phyloP scores from a whole-genome alignment of 1,140 invertebrate species.

The Leptinotarsa texana region DNA sequence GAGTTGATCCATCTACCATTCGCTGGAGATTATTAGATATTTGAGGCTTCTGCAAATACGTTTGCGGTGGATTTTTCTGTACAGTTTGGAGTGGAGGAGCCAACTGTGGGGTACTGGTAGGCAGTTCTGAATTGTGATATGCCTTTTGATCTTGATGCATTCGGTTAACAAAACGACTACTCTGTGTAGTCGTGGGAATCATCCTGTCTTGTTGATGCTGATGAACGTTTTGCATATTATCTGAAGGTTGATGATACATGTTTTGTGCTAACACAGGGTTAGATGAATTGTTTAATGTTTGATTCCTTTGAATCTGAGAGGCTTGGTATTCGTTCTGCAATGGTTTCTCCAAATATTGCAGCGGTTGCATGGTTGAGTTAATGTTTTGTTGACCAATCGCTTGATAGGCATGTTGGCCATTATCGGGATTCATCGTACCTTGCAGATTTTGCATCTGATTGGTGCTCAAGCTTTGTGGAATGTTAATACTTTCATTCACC shows the following conservation, averaged over 20 bases:
- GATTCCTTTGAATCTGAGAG: no score
- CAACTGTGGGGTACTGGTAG: not conserved
- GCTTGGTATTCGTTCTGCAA: no score
- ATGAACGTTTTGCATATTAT: not conserved
- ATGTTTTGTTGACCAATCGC: not conserved
- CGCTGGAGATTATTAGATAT: not conserved
- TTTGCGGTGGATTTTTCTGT: not conserved
- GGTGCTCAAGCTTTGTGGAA: not conserved
- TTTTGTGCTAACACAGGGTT: not conserved
- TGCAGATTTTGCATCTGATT: not conserved
- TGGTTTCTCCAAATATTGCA: not conserved
- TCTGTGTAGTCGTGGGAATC: not conserved
- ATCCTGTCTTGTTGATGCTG: not conserved
- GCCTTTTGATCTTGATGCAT: not conserved
- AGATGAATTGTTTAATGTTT: not conserved
- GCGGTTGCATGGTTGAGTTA: not conserved
- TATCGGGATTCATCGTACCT: no score
- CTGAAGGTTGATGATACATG: not conserved
- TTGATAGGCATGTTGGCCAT: not conserved
- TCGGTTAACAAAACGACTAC: not conserved
- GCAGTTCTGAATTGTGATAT: no score
- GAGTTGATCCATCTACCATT: not conserved
- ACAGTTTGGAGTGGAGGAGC: not conserved
- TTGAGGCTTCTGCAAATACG: not conserved
- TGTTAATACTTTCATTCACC: no score